phyloP scores from a whole-genome alignment of 30 jellyfish, hydroid and myxozoan species.

The Nemopilema nomurai region DNA sequence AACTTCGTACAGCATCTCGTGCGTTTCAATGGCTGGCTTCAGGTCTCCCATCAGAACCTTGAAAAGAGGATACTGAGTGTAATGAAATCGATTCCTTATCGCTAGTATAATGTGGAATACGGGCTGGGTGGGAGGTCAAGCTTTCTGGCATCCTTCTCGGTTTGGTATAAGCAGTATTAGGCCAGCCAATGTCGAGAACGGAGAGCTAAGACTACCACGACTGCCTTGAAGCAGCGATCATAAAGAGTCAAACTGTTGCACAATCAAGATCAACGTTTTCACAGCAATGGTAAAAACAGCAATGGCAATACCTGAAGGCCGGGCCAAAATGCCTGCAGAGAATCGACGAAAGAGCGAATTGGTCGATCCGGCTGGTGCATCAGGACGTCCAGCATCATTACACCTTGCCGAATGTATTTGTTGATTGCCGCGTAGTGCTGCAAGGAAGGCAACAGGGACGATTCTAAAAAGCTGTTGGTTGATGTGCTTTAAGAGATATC shows the following conservation, averaged over 20 bases:
- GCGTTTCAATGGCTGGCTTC: conserved; percentile 93
- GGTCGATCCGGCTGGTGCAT: conserved; percentile 95
- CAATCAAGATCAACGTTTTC: not conserved
- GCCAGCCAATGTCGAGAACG: no score
- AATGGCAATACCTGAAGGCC: conserved; percentile 78
- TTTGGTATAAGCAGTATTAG: no score
- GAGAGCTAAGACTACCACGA: no score
- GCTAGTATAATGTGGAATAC: no score
- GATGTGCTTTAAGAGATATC: no score
- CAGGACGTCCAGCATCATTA: conserved; percentile 87
- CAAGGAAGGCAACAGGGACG: no score
- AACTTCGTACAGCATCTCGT: conserved; percentile 89
- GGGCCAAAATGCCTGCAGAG: conserved; percentile 99
- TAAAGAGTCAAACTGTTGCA: not conserved
- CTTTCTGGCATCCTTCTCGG: no score
- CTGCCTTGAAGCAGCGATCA: no score
- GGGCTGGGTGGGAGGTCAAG: no score
- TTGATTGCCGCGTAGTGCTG: conserved; percentile 96
- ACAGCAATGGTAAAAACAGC: not conserved
- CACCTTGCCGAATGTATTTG: conserved; percentile 83
- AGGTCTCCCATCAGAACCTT: conserved; percentile 94
- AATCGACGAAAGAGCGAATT: conserved; percentile 78
- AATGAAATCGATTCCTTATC: not conserved
- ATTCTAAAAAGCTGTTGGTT: no score
- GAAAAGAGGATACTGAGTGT: not conserved